Base-by-base conservation (phyloP, 2,113 vertebrate genomes). In the Limnothrissa miodon region DNA sequence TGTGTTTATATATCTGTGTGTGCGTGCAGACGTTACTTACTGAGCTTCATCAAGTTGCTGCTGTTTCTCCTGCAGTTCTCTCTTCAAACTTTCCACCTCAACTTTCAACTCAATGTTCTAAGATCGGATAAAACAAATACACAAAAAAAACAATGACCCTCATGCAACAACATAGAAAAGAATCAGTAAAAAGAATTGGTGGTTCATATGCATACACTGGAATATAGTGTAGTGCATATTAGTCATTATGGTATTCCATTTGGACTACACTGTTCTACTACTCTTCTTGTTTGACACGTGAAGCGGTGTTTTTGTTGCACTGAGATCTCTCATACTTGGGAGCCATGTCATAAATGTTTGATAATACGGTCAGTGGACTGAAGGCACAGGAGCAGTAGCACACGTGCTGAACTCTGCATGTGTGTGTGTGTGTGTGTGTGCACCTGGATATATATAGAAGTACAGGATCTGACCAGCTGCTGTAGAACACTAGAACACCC, bases 21-120 rank as follows among this genome's bases (percentile, higher is more conserved):
- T 62, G 66, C 33, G 45, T 53, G 46, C 39, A 10, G 11, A 39
- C 29, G 23, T 25, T 0, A 93, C 97, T 96, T 90, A 99, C 97
- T 96, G 92, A 23, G 94, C 93, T 86, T 94, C 90, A 83, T 97
- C 94, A 79, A 96, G 88, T 29, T 93, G 92, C 91, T 97, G 93
- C 82, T 96, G 96, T 88, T 95, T 97, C 89, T 97, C 97, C 89
- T 96, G 94, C 6, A 99, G 95, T 44, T 99, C 97, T 87, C 93
- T 95, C 86, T 98, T 99, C 93, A 98, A 89, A 92, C 97, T 99
- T 90, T 99, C 97, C 82, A 97, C 96, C 86, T 97, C 95, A 1
- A 99, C 97, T 90, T 97, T 98, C 91, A 99, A 87, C 91, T 97
- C 97, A 0, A 99, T 98, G 92, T 99, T 98, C 98, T 99, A 88